phyloP scores from a whole-genome alignment of 2,797 vertebrate genomes.

The Onychomys torridus region DNA sequence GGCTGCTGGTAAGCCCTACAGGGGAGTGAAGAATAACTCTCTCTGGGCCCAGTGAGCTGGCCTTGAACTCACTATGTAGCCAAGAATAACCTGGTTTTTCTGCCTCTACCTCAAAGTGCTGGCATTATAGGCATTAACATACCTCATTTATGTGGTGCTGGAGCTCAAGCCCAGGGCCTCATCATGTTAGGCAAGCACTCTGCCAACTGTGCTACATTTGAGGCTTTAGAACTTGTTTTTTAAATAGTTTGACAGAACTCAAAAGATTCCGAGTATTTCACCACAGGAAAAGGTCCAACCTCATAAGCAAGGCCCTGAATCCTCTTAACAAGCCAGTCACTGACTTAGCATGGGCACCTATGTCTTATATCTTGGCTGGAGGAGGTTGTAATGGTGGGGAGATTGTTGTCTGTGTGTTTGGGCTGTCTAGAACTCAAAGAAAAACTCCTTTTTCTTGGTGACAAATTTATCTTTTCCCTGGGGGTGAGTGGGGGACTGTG shows the following conservation, averaged over 20 bases:
- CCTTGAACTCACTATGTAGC: neutral
- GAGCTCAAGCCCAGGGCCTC: too few relatives aligned
- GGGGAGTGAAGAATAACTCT: accelerated
- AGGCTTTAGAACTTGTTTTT: neutral
- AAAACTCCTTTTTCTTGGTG: neutral
- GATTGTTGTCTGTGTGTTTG: neutral
- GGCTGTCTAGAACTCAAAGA: neutral
- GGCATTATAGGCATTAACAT: neutral
- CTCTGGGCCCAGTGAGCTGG: neutral
- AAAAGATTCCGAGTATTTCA: neutral
- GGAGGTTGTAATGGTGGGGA: neutral
- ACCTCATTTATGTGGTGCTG: accelerated
- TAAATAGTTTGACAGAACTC: neutral
- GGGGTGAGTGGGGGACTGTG: too few relatives aligned
- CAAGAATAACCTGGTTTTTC: neutral
- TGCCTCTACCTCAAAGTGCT: neutral
- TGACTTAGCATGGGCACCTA: accelerated
- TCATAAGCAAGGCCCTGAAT: neutral
- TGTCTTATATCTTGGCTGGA: neutral
- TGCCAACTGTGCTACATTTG: neutral
- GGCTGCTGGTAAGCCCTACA: neutral
- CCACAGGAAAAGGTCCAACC: neutral
- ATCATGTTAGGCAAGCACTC: neutral
- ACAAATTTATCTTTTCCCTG: neutral
- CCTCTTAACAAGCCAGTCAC: neutral